Evolutionary conservation across 2,113 vertebrate species (phyloP).

Genomic region (Fulmarus glacialis): DNA sequence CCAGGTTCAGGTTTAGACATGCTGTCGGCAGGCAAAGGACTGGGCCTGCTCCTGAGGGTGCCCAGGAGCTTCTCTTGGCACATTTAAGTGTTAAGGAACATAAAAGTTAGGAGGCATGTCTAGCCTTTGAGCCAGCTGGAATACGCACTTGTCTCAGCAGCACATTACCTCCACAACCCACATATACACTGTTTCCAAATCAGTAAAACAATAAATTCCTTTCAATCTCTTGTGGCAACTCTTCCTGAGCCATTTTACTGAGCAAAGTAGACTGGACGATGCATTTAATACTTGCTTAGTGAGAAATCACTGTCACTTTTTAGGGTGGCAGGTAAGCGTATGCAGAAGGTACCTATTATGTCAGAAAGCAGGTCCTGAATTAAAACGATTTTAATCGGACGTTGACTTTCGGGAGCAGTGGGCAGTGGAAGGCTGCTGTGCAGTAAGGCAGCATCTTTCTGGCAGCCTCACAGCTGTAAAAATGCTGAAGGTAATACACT

Average conservation of each 20-base stretch:
- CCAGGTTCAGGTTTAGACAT: constrained; percentile 43
- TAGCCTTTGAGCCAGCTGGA: constrained; percentile 66
- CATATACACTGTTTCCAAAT: constrained; percentile 3
- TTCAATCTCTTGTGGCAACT: constrained; percentile 23
- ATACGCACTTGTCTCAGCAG: constrained; percentile 54
- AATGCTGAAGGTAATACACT: not conserved
- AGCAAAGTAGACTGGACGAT: not conserved
- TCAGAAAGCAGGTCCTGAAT: not conserved
- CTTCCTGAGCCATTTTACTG: not conserved
- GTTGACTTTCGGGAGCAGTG: not conserved
- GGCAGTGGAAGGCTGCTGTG: not conserved
- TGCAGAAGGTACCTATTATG: not conserved
- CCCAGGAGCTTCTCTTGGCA: constrained; percentile 66
- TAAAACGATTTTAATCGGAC: not conserved
- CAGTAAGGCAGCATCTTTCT: not conserved
- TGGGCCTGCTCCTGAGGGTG: constrained; percentile 54
- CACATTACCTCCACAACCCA: constrained; percentile 35
- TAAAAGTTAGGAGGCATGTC: constrained; percentile 59
- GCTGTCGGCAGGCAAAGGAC: constrained; percentile 36
- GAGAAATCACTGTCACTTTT: not conserved
- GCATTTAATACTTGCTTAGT: not conserved
- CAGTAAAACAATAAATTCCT: constrained; percentile 64
- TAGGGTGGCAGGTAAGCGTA: not conserved
- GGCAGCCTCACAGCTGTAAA: not conserved
- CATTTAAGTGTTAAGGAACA: constrained; percentile 8